Base-by-base conservation (phyloP, 1,140 invertebrate species). In the Drosophila mojavensis region DNA sequence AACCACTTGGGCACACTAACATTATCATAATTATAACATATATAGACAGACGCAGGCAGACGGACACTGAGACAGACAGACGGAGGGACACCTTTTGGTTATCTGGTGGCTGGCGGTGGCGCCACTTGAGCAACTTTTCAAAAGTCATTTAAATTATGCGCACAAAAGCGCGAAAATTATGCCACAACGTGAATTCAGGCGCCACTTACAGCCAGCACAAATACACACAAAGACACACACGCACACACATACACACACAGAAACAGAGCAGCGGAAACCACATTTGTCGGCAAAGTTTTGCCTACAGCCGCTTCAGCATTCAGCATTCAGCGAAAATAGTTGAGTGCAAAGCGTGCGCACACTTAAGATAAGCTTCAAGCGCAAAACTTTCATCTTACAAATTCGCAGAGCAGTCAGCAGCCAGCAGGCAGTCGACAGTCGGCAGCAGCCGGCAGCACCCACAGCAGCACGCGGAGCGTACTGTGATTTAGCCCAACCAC, bases 151-250 rank as follows among this genome's bases (percentile, higher is more conserved):
- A 88, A 88, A 88, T 88, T 89, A 89, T 88, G 80, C 67, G 80
- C 84, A 88, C 83, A 86, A 86, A 88, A 83, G 83, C 83, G 80
- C 84, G 84, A 89, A 89, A 88, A 88, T 88, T 83, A 89, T 89
- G 80, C 84, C 79, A 88, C 60, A 62, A 61, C 67, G 81, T 80
- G 78, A 83, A 88, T 83, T 61, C 85, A 78, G 81, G 79, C 84
- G 84, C 80, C 84, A 89, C 84, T 89, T 89, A 78, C 84, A 83
- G 84, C 80, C 74, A 43, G 63, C 63, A 66, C 51, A 58, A 28
- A 60, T 33, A 55, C 33, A 60, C 50, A 48, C 30, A 5, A 13
- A 50, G 17, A 56, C 41, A 17, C 53, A 15, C 7, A 48, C 13
- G 54, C 7, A 59, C 58, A 62, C 30, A 62, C 28, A 71, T 2